Conservation (phyloP, 2,113 vertebrate genomes). For the Protobothrops mucrosquamatus region DNA sequence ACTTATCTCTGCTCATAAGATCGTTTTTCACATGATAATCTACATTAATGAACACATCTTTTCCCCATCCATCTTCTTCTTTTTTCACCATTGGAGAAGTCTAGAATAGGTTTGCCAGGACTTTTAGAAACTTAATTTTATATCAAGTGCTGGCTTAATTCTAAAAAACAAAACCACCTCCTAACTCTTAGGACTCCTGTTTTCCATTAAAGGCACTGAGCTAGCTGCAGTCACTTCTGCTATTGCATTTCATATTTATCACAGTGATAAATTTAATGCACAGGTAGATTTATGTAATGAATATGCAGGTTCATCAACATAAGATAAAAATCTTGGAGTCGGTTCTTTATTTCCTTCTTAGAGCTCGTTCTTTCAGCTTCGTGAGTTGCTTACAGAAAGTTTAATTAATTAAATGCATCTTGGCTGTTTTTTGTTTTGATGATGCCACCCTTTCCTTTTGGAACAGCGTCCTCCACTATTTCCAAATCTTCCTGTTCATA, state of each 20-base stretch:
- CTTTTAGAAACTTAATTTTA: neutral
- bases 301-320: neutral
- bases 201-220: neutral
- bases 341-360: neutral
- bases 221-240: neutral
- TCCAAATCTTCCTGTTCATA: neutral
- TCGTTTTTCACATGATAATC: neutral
- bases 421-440: neutral
- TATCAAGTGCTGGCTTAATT: neutral
- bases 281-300: neutral
- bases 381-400: neutral
- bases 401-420: neutral
- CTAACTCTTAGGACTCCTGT: neutral
- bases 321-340: neutral
- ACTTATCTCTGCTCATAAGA: neutral
- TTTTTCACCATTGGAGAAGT: neutral
- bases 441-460: neutral
- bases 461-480: neutral
- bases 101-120: neutral
- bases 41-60: constrained; percentile 18
- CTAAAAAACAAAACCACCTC: neutral
- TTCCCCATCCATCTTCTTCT: neutral
- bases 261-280: neutral
- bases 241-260: neutral
- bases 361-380: neutral